phyloP scores from a whole-genome alignment of 2,797 vertebrate genomes.

The Emydoidea blandingii region DNA sequence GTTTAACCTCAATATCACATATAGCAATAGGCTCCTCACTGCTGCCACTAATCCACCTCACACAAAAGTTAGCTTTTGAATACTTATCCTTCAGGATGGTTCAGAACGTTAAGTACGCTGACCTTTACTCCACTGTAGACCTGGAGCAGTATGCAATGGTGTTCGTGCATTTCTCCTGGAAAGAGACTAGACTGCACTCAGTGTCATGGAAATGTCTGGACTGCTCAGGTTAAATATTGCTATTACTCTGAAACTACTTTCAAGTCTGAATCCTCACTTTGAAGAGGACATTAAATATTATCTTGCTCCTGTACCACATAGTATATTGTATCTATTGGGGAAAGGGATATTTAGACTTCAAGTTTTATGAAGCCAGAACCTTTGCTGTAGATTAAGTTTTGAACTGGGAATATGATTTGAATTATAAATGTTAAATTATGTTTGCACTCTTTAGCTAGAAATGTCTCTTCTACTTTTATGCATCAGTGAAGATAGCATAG shows the following conservation, averaged over 20 bases:
- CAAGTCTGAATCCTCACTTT: not conserved
- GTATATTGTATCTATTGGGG: not conserved
- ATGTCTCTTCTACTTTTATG: not conserved
- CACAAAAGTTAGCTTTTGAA: not conserved
- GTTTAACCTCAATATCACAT: not conserved
- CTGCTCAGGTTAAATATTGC: not conserved
- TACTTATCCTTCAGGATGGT: not conserved
- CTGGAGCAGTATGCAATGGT: not conserved
- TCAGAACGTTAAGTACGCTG: not conserved
- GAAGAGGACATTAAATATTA: not conserved
- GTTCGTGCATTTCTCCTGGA: not conserved
- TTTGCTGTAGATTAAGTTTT: not conserved
- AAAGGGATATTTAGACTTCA: not conserved
- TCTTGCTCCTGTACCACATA: fast-evolving
- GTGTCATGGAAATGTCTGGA: not conserved
- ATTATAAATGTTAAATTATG: not conserved
- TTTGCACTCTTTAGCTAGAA: not conserved
- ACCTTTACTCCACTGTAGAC: not conserved
- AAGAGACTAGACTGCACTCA: not conserved
- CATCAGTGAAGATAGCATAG: not conserved
- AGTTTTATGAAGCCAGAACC: not conserved
- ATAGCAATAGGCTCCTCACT: not conserved
- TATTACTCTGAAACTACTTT: not conserved
- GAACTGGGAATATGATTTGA: not conserved
- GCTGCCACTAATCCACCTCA: not conserved